Evolutionary conservation across 2,888 invertebrate species (phyloP), one percentile per base, ranked within the genome.

Genomic region (Meandrusa payeni): DNA sequence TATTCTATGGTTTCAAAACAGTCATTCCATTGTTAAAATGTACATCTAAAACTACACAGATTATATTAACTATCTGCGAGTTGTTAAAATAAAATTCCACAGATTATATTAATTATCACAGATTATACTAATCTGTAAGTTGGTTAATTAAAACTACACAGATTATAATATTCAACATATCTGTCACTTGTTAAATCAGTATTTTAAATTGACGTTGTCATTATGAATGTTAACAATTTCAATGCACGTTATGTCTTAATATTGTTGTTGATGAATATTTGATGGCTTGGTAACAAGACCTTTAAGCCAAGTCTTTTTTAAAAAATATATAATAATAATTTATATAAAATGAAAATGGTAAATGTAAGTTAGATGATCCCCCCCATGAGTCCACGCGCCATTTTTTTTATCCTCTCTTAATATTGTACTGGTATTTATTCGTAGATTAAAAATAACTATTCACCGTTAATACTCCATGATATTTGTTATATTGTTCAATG

Each of bases 381-480:
- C n/a, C n/a, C n/a, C n/a, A n/a, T n/a, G n/a, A n/a, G n/a, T n/a
- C n/a, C n/a, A n/a, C n/a, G n/a, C n/a, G n/a, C n/a, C n/a, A n/a
- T n/a, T n/a, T n/a, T n/a, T n/a, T n/a, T n/a, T n/a, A n/a, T n/a
- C n/a, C n/a, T n/a, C n/a, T n/a, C n/a, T n/a, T n/a, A n/a, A n/a
- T 57, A 55, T 49, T 47, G 49, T 52, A 45, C 43, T 55, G 56
- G 41, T 59, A 59, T 62, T 56, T 48, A 55, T 53, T 41, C 46
- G 53, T 47, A 48, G 41, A 44, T 49, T 27, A 31, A 48, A 46
- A 48, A 29, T 31, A 51, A 54, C 56, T 61, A 55, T 50, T 68
- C 63, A 63, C 59, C 55, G 54, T 64, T 64, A 70, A 73, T 81
- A 78, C 74, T 78, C 76, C 64, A 51, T 53, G 48, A 56, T 69